Conservation (phyloP, 1,140 invertebrate genomes). For the Drosophila punjabiensis region DNA sequence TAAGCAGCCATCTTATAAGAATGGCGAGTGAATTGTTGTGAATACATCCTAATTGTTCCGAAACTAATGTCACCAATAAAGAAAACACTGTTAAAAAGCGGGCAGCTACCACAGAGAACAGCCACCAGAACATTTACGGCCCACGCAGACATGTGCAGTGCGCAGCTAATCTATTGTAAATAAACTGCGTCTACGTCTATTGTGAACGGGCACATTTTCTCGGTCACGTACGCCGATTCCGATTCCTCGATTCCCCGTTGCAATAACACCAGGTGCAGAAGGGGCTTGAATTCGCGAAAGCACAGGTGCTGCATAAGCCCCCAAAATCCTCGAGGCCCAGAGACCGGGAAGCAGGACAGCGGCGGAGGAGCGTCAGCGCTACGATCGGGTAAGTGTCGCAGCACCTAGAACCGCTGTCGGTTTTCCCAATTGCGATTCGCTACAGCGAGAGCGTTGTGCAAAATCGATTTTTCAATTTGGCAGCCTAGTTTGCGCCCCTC, state of each 20-base stretch:
- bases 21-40: conserved; percentile 13
- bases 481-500: conserved; percentile 1
- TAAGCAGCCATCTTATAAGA: conserved; percentile 45
- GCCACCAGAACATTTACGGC: conserved; percentile 4
- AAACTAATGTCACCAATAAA: not conserved
- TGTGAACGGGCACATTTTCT: conserved; percentile 71
- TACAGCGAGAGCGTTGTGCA: conserved; percentile 35
- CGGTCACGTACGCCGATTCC: conserved; percentile 75
- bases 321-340: not conserved
- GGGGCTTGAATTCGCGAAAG: conserved; percentile 6
- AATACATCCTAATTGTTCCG: not conserved
- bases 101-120: conserved; percentile 3
- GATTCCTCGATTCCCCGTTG: conserved; percentile 40
- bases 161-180: conserved; percentile 75
- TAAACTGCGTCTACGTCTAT: conserved; percentile 75
- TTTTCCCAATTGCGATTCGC: conserved; percentile 28
- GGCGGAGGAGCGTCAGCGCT: not conserved
- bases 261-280: conserved; percentile 3
- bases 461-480: conserved; percentile 74
- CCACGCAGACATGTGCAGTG: conserved; percentile 55
- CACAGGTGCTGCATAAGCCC: conserved; percentile 2
- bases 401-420: not conserved
- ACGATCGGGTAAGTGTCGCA: conserved; percentile 26
- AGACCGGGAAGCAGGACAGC: not conserved
- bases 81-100: not conserved